Conservation (phyloP, 2,888 invertebrate species). For the Sacculina carcini region DNA sequence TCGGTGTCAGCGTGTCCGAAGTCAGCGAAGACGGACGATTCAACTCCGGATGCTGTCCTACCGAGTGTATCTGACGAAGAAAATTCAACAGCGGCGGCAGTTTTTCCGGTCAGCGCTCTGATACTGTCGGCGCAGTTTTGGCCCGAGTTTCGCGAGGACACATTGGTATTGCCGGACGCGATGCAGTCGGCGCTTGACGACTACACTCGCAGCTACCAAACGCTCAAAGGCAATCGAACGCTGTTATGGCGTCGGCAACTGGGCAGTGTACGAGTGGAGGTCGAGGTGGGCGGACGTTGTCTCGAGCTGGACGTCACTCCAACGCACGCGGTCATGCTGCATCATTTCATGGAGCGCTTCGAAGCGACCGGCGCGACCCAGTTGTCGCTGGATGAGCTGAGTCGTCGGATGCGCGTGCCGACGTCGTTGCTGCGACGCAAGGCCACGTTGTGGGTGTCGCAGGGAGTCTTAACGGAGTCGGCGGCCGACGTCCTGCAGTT, state of each 20-base stretch:
- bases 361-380: constrained; percentile 15
- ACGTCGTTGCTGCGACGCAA: constrained; percentile 55
- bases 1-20: constrained; percentile 8
- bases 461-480: constrained; percentile 50
- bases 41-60: neutral
- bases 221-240: constrained; percentile 48
- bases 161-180: constrained; percentile 51
- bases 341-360: constrained; percentile 72
- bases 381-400: constrained; percentile 58
- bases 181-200: constrained; percentile 53
- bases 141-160: constrained; percentile 77
- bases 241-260: constrained; percentile 80
- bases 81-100: neutral
- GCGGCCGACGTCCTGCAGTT: constrained; percentile 37
- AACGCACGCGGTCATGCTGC: constrained; percentile 73
- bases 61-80: too few relatives aligned
- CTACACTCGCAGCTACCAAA: constrained; percentile 41
- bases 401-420: constrained; percentile 61
- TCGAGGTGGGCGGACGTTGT: constrained; percentile 56
- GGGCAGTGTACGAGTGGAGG: constrained; percentile 66
- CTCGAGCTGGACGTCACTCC: constrained; percentile 64
- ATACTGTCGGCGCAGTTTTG: constrained; percentile 96
- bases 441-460: constrained; percentile 54
- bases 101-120: constrained; percentile 45
- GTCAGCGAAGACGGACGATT: constrained; percentile 1